A percentile compares a stretch with the other conserved stretches of the same genome.
phyloP scores from a whole-genome alignment of 1,140 invertebrate species.

The Lepidurus couesii region DNA sequence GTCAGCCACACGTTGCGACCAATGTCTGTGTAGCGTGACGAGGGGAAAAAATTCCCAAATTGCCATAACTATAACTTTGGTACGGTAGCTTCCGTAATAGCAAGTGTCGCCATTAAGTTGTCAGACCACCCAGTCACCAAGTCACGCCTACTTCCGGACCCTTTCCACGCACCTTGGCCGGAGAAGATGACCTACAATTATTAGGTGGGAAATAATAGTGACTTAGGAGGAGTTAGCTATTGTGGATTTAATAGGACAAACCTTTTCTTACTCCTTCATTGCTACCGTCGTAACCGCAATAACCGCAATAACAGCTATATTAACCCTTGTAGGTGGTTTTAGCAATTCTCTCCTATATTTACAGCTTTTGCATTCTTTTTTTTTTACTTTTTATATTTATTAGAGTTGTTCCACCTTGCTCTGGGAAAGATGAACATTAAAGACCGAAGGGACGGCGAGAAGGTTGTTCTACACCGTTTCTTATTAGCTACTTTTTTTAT shows the following conservation, averaged over 20 bases:
- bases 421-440: background rate
- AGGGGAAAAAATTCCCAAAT: background rate
- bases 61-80: background rate
- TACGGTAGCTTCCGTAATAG: background rate
- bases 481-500: too few species aligned
- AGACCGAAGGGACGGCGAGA: background rate
- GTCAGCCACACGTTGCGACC: background rate
- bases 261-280: background rate
- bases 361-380: background rate
- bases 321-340: background rate
- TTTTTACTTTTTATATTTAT: background rate
- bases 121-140: conserved; percentile 16
- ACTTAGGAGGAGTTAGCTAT: too few species aligned
- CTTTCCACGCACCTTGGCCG: background rate
- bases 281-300: background rate
- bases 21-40: background rate
- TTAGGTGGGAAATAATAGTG: background rate
- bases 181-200: background rate
- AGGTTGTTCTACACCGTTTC: too few species aligned
- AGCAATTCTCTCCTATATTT: background rate
- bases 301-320: background rate
- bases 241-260: background rate
- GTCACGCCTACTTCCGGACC: background rate
- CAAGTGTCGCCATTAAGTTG: conserved; percentile 10
- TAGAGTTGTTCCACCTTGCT: background rate